phyloP scores from a whole-genome alignment of 2,113 vertebrate genomes.

The Pavo muticus region DNA sequence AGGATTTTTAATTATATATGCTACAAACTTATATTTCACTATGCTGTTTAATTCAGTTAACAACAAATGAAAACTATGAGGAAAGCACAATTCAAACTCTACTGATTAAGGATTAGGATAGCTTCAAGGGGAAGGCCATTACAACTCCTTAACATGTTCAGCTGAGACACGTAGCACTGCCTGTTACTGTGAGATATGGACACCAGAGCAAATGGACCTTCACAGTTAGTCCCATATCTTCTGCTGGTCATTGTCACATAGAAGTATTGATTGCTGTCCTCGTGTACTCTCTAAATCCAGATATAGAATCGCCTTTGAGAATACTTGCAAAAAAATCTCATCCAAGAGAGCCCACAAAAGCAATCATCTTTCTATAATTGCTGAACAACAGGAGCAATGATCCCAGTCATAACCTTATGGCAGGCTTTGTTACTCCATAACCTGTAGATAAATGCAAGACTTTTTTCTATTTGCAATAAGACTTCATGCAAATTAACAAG shows the following conservation, averaged over 20 bases:
- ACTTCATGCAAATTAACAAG: background rate
- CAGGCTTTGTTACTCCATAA: background rate
- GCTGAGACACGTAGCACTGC: background rate
- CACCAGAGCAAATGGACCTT: accelerated
- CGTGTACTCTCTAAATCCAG: background rate
- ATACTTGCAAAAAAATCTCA: background rate
- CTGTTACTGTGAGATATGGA: background rate
- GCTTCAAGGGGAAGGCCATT: background rate
- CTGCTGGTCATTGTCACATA: background rate
- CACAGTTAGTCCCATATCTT: background rate
- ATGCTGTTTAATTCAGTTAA: background rate
- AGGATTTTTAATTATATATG: background rate
- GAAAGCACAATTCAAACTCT: background rate
- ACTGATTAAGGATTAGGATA: background rate
- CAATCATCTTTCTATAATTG: background rate
- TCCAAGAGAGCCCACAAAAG: background rate
- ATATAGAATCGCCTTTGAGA: background rate
- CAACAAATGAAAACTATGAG: background rate
- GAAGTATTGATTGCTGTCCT: background rate
- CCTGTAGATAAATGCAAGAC: background rate
- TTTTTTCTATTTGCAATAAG: background rate
- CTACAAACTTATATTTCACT: background rate
- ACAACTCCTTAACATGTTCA: background rate
- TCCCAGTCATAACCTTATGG: background rate
- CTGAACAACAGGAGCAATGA: background rate